Evolutionary conservation across 1,140 invertebrate genomes (phyloP).

Genomic region (Cotesia glomerata): DNA sequence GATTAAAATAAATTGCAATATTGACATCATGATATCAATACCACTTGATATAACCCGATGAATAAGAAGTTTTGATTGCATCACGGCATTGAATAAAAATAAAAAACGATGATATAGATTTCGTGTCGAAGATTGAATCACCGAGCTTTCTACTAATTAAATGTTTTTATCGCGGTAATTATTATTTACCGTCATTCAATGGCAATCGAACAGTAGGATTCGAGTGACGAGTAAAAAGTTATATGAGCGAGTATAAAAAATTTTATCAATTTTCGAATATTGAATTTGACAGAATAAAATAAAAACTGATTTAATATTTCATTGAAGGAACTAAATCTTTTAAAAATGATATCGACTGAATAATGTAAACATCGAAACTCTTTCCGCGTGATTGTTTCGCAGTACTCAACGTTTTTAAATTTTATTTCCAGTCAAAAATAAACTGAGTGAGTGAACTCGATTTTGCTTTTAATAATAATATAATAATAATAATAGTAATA

Average conservation of each 20-base stretch:
- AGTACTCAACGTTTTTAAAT: not conserved
- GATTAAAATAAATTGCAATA: too few species aligned
- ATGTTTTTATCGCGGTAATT: not conserved
- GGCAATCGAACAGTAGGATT: not conserved
- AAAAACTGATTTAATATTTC: not conserved
- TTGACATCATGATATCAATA: too few species aligned
- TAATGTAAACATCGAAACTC: constrained; percentile 19
- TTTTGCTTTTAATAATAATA: constrained; percentile 11
- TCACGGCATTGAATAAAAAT: not conserved
- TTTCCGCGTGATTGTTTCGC: constrained; percentile 25
- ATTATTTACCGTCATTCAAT: constrained; percentile 1
- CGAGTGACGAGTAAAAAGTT: constrained; percentile 4
- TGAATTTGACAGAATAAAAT: not conserved
- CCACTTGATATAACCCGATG: not conserved
- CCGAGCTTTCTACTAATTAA: not conserved
- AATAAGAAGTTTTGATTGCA: not conserved
- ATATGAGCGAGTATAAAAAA: not conserved
- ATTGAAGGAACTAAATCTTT: too few species aligned
- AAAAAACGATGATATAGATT: not conserved
- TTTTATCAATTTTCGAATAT: not conserved
- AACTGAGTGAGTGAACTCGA: constrained; percentile 26
- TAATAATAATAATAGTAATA: too few species aligned
- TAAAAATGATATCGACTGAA: not conserved
- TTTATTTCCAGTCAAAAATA: not conserved
- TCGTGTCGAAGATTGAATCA: not conserved